Evolutionary conservation across 2,888 invertebrate species (phyloP), one percentile per base, ranked within the genome.

Genomic region (Troides aeacus): DNA sequence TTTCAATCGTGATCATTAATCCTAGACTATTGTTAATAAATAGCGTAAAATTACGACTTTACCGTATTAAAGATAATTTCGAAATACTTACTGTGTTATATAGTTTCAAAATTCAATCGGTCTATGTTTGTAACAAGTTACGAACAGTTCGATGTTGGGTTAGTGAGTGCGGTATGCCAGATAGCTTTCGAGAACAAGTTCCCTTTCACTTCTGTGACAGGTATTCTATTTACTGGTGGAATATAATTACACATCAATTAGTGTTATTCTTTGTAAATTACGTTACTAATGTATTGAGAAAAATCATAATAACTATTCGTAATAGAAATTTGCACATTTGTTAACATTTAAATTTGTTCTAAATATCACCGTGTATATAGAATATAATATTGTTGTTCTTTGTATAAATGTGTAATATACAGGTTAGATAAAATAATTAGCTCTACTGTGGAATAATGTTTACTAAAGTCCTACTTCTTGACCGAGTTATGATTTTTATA

Each of bases 181-280:
- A 50, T 66, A 69, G 23, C 24, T 61, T 56, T 7, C 15, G 24
- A 57, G 10, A 59, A 59, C 70, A 62, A 66, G 69, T 69, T 58
- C 18, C 64, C 66, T 71, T 71, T 71, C 70, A 71, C 66, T 67
- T n/a, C 36, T 23, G 56, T 21, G 57, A 61, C 60, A 58, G 65
- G 66, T 66, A 67, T 61, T 46, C 36, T 39, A 62, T 69, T 50
- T 56, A 36, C n/a, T 36, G 39, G 42, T 46, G 17, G 57, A 60
- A 50, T 42, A 63, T 66, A 66, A 65, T 42, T 62, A 69, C 39
- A 59, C 57, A 61, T 64, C 61, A 23, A 60, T 62, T 56, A 62
- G 68, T 24, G 30, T 68, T 42, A 57, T 62, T 39, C 15, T 17
- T 18, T n/a, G 18, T 57, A 50, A 53, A 39, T 15, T 57, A 53